Evolutionary conservation across 2,797 vertebrate species (phyloP).

Genomic region (Apogon hyalosoma): DNA sequence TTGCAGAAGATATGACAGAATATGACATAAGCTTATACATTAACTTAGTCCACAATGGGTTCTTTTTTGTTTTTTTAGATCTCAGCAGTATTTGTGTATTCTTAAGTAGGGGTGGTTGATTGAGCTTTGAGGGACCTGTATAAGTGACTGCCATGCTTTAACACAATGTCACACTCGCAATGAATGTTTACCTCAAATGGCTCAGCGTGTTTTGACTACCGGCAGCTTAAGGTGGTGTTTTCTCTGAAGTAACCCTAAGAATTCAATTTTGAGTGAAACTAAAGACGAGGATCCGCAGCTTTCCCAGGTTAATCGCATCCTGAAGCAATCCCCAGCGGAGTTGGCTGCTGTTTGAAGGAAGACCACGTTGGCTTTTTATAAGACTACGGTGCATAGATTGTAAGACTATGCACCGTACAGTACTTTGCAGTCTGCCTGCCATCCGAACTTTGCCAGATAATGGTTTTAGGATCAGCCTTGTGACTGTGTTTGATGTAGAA

Average conservation of each 20-base stretch:
- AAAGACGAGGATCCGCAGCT: constrained; percentile 40
- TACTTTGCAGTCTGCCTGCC: constrained; percentile 39
- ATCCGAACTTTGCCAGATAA: constrained; percentile 71
- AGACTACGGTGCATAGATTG: background rate
- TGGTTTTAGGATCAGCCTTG: constrained; percentile 73
- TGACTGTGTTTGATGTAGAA: constrained; percentile 80
- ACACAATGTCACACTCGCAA: background rate
- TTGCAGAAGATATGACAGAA: constrained; percentile 12
- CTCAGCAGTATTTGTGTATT: constrained; percentile 27
- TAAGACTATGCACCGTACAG: constrained; percentile 28
- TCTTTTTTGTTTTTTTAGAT: constrained; percentile 39
- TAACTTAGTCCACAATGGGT: constrained; percentile 9
- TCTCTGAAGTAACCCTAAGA: constrained; percentile 16
- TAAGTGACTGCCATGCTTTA: constrained; percentile 25
- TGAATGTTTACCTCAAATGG: constrained; percentile 46
- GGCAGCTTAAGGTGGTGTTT: constrained; percentile 53
- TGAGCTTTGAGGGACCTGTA: constrained; percentile 35
- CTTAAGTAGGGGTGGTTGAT: constrained; percentile 19
- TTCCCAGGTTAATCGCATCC: constrained; percentile 40
- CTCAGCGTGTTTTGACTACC: constrained; percentile 47
- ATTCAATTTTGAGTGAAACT: constrained; percentile 41
- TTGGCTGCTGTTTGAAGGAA: constrained; percentile 24
- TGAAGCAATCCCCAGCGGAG: constrained; percentile 26
- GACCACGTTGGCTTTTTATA: constrained; percentile 34
- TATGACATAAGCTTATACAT: constrained; percentile 27